phyloP scores from a whole-genome alignment of 2,113 vertebrate species.

The Lycaon pictus region DNA sequence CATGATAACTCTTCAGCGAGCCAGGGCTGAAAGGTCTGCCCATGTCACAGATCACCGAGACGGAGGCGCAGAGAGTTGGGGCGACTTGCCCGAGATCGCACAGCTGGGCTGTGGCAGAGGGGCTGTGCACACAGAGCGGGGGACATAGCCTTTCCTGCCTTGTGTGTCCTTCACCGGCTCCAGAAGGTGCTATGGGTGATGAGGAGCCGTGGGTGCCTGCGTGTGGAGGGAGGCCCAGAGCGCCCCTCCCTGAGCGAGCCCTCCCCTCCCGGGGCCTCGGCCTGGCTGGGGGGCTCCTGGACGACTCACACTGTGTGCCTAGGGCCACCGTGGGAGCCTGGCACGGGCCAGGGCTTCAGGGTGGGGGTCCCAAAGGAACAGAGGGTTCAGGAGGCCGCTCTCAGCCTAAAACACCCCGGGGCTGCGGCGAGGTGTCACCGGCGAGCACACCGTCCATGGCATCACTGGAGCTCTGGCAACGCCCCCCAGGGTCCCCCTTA shows the following conservation, averaged over 20 bases:
- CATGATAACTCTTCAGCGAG: background rate
- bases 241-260: fast-evolving
- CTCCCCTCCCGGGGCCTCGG: too few relatives aligned
- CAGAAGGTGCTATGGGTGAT: fast-evolving
- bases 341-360: background rate
- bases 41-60: background rate
- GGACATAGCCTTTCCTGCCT: background rate
- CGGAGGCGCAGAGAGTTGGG: background rate
- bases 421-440: fast-evolving
- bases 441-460: fast-evolving
- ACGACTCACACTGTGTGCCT: background rate
- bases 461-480: background rate
- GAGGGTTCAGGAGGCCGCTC: fast-evolving
- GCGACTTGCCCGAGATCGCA: fast-evolving
- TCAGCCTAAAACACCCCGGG: fast-evolving
- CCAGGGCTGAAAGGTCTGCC: background rate
- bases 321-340: too few relatives aligned
- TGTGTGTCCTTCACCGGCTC: fast-evolving
- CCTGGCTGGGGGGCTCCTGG: background rate
- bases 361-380: background rate
- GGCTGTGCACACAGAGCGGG: fast-evolving
- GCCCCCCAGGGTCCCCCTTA: background rate
- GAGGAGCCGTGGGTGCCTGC: fast-evolving
- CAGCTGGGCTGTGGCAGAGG: fast-evolving
- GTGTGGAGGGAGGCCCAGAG: background rate